These are phyloP conservation scores for Drosophila kikkawai DNA, from an alignment of 1,140 invertebrate genomes.

Conservation along the genomic window DNA sequence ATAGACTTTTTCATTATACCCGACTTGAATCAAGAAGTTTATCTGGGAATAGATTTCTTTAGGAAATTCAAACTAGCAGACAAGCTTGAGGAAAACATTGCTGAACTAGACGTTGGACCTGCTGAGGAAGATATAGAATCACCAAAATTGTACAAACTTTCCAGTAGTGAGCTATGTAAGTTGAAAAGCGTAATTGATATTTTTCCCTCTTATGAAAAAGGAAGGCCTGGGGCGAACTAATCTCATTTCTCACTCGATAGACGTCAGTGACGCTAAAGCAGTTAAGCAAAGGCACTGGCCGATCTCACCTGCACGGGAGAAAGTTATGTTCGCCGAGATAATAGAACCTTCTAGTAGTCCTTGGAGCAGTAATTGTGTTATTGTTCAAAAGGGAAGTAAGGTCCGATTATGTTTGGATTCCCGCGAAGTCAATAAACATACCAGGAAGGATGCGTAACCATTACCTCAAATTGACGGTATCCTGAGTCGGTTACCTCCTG, in stretches of 20 bases:
- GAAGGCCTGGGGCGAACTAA: too few relatives aligned
- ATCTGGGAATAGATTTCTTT: neutral
- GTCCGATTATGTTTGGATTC: too few relatives aligned
- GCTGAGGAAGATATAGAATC: neutral
- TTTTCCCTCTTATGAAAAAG: neutral
- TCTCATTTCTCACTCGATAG: too few relatives aligned
- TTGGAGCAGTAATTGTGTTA: too few relatives aligned
- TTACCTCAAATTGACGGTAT: neutral
- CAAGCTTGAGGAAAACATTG: neutral
- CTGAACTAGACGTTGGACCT: neutral
- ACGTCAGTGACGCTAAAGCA: too few relatives aligned
- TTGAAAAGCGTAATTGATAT: neutral
- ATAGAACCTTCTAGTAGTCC: neutral
- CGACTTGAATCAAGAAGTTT: neutral
- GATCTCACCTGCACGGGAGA: neutral
- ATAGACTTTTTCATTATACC: neutral
- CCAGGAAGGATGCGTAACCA: neutral
- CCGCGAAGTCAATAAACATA: too few relatives aligned
- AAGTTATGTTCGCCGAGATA: constrained; percentile 1
- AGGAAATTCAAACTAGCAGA: neutral
- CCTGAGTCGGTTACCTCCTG: neutral
- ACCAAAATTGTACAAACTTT: neutral
- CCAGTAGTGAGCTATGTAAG: neutral
- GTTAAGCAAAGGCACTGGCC: neutral
- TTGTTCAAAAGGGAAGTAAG: too few relatives aligned